Percentiles rank a stretch among this genome's conserved stretches.
These are phyloP conservation scores for Noctua fimbriata DNA, from an alignment of 2,888 invertebrate genomes.

Conservation along the genomic window DNA sequence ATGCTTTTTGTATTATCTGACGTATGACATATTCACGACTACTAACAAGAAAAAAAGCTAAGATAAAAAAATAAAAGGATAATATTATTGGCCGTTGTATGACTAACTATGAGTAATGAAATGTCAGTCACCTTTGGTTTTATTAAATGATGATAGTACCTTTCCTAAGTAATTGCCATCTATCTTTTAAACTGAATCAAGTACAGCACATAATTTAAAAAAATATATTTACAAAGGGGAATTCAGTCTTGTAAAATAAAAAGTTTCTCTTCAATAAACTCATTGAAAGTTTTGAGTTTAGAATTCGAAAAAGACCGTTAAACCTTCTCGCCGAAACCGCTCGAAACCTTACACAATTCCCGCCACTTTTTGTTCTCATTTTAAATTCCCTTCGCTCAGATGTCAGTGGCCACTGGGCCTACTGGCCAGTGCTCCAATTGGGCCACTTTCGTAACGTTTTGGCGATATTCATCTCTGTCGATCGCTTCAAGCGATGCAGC, in stretches of 20 bases:
- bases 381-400: slow-evolving; percentile 64
- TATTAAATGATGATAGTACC: slow-evolving; percentile 6
- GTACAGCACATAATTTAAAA: neutral
- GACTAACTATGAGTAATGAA: slow-evolving; percentile 47
- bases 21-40: slow-evolving; percentile 44
- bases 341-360: slow-evolving; percentile 71
- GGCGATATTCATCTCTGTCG: slow-evolving; percentile 66
- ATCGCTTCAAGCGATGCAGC: slow-evolving; percentile 55
- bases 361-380: slow-evolving; percentile 67
- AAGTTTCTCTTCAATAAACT: slow-evolving; percentile 5
- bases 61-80: slow-evolving; percentile 69
- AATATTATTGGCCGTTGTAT: slow-evolving; percentile 39
- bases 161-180: slow-evolving; percentile 3
- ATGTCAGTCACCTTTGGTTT: slow-evolving; percentile 60
- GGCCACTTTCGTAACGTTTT: slow-evolving; percentile 71
- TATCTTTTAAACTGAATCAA: neutral
- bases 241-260: neutral
- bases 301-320: slow-evolving; percentile 35
- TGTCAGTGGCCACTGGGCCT: slow-evolving; percentile 69
- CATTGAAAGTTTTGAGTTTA: slow-evolving; percentile 2
- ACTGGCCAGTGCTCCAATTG: slow-evolving; percentile 69
- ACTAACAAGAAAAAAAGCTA: slow-evolving; percentile 53
- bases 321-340: slow-evolving; percentile 64
- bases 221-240: neutral
- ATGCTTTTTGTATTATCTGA: slow-evolving; percentile 71